Conservation (phyloP, 2,888 invertebrate genomes). For the Euplagia quadripunctaria region DNA sequence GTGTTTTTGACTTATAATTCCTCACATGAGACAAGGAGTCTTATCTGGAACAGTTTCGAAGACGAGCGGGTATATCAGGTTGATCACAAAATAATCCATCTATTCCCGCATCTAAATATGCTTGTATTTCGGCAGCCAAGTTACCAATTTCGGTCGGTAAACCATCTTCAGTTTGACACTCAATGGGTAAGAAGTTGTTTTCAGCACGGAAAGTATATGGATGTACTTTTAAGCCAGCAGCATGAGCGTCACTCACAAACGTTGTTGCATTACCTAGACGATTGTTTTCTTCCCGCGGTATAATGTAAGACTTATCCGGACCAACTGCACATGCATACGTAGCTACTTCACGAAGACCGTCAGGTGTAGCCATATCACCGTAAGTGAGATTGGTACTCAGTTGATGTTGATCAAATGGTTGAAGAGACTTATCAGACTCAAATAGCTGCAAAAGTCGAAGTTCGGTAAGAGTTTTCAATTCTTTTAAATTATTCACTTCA, state of each 20-base stretch:
- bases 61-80: slow-evolving; percentile 69
- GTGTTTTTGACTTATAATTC: not conserved
- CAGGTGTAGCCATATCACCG: slow-evolving; percentile 73
- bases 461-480: slow-evolving; percentile 70
- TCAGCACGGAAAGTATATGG: slow-evolving; percentile 82
- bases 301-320: slow-evolving; percentile 77
- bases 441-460: slow-evolving; percentile 74
- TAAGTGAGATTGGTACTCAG: slow-evolving; percentile 69
- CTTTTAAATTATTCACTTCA: slow-evolving; percentile 76
- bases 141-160: slow-evolving; percentile 65
- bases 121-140: slow-evolving; percentile 68
- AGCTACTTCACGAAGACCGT: slow-evolving; percentile 73
- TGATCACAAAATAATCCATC: slow-evolving; percentile 81
- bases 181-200: slow-evolving; percentile 73
- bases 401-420: slow-evolving; percentile 71
- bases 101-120: slow-evolving; percentile 73
- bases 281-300: slow-evolving; percentile 70
- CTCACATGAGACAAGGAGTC: not conserved
- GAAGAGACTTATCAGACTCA: slow-evolving; percentile 52
- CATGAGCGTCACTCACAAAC: slow-evolving; percentile 76
- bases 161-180: slow-evolving; percentile 63
- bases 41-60: slow-evolving; percentile 54
- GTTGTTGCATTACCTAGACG: slow-evolving; percentile 66
- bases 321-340: slow-evolving; percentile 79
- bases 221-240: slow-evolving; percentile 74